Conservation (phyloP, 2,888 invertebrate genomes). For the Drosophila quinaria region DNA sequence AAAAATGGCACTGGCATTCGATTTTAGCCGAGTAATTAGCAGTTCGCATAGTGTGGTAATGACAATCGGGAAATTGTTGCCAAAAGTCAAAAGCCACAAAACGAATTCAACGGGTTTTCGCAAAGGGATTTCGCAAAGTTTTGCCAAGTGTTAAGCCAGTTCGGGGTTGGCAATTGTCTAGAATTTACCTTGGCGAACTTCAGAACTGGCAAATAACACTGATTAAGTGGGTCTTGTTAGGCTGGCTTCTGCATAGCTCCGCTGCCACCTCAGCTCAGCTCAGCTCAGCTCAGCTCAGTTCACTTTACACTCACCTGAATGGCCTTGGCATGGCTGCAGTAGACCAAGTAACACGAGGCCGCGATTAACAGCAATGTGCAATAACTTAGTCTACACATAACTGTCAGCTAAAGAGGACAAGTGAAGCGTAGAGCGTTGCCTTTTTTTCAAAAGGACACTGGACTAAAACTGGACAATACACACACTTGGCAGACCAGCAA, state of each 20-base stretch:
- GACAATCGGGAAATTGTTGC: slow-evolving; percentile 62
- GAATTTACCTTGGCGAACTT: slow-evolving; percentile 4
- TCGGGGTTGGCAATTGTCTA: slow-evolving; percentile 1
- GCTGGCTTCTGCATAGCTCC: slow-evolving; percentile 9
- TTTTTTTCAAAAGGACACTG: slow-evolving; percentile 31
- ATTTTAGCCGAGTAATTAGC: slow-evolving; percentile 43
- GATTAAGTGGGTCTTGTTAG: slow-evolving; percentile 61
- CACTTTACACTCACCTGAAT: slow-evolving; percentile 72
- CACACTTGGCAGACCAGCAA: slow-evolving; percentile 15
- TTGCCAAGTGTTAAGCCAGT: slow-evolving; percentile 5
- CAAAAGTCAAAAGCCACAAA: slow-evolving; percentile 17
- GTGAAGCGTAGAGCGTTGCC: slow-evolving; percentile 15
- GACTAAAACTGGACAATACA: slow-evolving; percentile 24
- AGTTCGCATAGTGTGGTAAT: slow-evolving; percentile 31
- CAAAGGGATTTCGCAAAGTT: slow-evolving; percentile 7
- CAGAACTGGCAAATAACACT: slow-evolving; percentile 56
- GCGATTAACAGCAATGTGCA: slow-evolving; percentile 77
- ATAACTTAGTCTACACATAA: slow-evolving; percentile 76
- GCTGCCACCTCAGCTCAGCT: background rate
- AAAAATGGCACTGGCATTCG: slow-evolving; percentile 4
- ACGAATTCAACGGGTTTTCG: background rate
- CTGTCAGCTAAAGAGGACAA: slow-evolving; percentile 20
- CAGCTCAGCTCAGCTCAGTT: background rate
- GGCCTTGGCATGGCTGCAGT: slow-evolving; percentile 70
- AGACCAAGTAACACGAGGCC: slow-evolving; percentile 73